These are phyloP conservation scores for Siphlonurus alternatus DNA, from an alignment of 2,888 invertebrate species.

Conservation along the genomic window DNA sequence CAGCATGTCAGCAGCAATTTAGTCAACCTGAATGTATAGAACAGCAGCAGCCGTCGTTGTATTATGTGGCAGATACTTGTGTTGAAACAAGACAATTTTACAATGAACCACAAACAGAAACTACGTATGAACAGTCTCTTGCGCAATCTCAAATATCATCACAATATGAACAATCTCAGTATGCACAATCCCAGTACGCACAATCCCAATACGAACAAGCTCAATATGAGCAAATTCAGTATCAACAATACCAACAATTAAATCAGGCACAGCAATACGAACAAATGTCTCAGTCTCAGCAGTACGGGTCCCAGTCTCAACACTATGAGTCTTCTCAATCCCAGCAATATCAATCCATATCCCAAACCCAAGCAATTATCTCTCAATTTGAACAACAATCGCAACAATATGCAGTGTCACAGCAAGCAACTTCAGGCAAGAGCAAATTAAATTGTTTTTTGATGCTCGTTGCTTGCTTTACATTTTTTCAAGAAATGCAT, in stretches of 20 bases:
- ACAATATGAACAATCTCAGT: neutral
- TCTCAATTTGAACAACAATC: conserved; percentile 10
- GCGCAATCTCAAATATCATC: neutral
- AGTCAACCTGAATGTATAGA: too few relatives aligned
- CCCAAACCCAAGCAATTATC: neutral
- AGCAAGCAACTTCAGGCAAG: conserved; percentile 5
- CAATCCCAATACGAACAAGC: too few relatives aligned
- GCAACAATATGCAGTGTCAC: conserved; percentile 9
- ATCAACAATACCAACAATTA: neutral
- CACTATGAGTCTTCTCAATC: too few relatives aligned
- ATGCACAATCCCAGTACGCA: neutral
- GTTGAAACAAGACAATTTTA: conserved; percentile 23
- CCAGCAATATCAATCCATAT: neutral
- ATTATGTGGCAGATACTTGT: conserved; percentile 24
- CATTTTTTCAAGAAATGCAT: too few relatives aligned
- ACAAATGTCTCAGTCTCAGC: neutral
- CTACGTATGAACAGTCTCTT: neutral
- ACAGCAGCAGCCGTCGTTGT: conserved; percentile 11
- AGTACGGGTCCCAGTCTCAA: too few relatives aligned
- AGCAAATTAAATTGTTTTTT: neutral
- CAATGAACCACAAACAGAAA: neutral
- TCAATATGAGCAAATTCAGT: conserved; percentile 1
- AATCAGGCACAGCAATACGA: neutral
- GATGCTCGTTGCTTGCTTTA: too few relatives aligned
- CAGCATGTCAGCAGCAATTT: neutral